A percentile compares a stretch with the other conserved stretches of the same genome.
Conservation (phyloP, 2,113 vertebrate genomes). For the Capra hircus region DNA sequence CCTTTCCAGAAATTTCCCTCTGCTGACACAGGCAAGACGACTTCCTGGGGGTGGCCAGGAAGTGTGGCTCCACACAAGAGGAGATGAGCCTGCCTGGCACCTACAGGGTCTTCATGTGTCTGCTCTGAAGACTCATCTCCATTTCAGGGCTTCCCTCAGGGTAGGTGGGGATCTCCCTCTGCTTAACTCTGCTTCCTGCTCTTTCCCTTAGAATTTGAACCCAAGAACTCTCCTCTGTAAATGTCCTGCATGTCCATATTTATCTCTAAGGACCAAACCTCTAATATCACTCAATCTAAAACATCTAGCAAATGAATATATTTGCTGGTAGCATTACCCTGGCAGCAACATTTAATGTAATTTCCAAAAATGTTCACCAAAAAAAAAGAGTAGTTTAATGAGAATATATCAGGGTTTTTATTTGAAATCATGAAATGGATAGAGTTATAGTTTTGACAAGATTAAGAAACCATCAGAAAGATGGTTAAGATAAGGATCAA, state of each 20-base stretch:
- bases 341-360: neutral
- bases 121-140: neutral
- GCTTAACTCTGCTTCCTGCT: neutral
- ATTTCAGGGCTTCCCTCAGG: neutral
- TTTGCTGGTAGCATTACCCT: neutral
- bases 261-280: neutral
- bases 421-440: neutral
- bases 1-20: neutral
- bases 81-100: neutral
- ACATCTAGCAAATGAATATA: neutral
- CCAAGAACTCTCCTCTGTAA: neutral
- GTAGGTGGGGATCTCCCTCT: neutral
- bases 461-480: neutral
- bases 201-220: fast-evolving
- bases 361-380: neutral
- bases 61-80: neutral
- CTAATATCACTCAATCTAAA: neutral
- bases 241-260: neutral
- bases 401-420: neutral
- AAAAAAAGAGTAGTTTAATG: neutral
- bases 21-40: neutral
- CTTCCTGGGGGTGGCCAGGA: neutral
- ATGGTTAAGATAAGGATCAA: neutral
- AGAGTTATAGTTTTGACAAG: neutral
- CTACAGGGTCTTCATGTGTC: neutral